These are phyloP conservation scores for Lytechinus pictus DNA, from an alignment of 35 echinoderm and acorn worm species.

Conservation along the genomic window DNA sequence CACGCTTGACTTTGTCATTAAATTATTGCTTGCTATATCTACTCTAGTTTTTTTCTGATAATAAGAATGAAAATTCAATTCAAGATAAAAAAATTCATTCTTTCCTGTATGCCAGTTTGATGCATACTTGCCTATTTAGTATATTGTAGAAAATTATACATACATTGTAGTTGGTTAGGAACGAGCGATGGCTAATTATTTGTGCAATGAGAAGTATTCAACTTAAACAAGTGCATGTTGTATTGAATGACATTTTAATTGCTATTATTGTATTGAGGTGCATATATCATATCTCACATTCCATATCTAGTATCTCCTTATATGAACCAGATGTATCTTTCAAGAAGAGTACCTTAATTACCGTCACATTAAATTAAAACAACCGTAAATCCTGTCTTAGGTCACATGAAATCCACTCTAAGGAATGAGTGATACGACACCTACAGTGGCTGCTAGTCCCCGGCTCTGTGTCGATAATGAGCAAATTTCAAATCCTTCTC, in stretches of 20 bases:
- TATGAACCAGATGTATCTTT: conserved; percentile 35
- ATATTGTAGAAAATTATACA: background rate
- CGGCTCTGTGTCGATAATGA: background rate
- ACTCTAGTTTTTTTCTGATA: too few species aligned
- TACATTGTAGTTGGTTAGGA: background rate
- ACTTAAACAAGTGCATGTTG: background rate
- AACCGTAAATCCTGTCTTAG: background rate
- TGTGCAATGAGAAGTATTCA: background rate
- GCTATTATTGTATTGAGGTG: background rate
- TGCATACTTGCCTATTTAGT: background rate
- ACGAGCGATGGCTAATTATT: background rate
- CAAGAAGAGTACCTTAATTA: conserved; percentile 14
- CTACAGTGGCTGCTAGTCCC: background rate
- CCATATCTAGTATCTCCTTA: background rate
- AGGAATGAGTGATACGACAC: background rate
- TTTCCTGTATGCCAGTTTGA: background rate
- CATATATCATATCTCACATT: background rate
- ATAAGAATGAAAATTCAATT: too few species aligned
- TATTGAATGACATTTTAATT: background rate
- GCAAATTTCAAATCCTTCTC: background rate
- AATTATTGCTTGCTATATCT: too few species aligned
- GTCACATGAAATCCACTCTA: background rate
- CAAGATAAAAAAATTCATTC: too few species aligned
- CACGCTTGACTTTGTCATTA: too few species aligned
- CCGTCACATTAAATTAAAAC: background rate